Conservation (phyloP, 2,113 vertebrate species). For the Scomber japonicus region DNA sequence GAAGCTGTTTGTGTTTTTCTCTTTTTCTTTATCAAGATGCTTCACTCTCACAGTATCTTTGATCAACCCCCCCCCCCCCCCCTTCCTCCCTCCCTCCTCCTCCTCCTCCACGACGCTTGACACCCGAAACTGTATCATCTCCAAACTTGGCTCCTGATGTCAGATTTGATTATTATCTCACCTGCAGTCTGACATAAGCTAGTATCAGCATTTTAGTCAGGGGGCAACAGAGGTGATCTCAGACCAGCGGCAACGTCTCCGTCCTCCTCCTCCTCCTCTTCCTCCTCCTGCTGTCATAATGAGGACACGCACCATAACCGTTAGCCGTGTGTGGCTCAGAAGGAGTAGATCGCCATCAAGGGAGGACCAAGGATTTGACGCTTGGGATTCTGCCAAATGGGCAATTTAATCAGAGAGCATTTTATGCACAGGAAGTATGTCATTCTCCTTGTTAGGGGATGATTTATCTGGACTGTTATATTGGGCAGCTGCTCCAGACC, state of each 20-base stretch:
- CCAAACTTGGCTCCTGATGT: not conserved
- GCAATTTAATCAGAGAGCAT: constrained; percentile 83
- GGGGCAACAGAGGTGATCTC: constrained; percentile 13
- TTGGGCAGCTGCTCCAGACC: constrained; percentile 48
- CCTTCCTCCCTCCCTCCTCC: too few relatives aligned
- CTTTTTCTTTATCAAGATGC: not conserved
- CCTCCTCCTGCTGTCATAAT: constrained; percentile 38
- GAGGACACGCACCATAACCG: constrained; percentile 52
- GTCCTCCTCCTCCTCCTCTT: not conserved
- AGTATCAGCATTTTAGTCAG: constrained; percentile 17
- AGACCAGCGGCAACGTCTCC: constrained; percentile 5
- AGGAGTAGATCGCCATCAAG: constrained; percentile 63
- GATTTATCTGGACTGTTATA: constrained; percentile 74
- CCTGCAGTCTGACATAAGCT: constrained; percentile 19
- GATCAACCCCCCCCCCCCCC: not conserved
- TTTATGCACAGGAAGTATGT: constrained; percentile 75
- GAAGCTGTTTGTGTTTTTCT: not conserved
- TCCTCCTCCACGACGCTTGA: not conserved
- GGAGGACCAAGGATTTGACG: constrained; percentile 63
- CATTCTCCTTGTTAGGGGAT: constrained; percentile 68
- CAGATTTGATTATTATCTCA: not conserved
- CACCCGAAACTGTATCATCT: not conserved
- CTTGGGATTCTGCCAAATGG: constrained; percentile 80
- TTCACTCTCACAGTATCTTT: not conserved
- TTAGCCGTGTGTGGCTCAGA: constrained; percentile 48